Conservation (phyloP, 30 jellyfish, hydroid and myxozoan species). For the Euphysa ruthae region DNA sequence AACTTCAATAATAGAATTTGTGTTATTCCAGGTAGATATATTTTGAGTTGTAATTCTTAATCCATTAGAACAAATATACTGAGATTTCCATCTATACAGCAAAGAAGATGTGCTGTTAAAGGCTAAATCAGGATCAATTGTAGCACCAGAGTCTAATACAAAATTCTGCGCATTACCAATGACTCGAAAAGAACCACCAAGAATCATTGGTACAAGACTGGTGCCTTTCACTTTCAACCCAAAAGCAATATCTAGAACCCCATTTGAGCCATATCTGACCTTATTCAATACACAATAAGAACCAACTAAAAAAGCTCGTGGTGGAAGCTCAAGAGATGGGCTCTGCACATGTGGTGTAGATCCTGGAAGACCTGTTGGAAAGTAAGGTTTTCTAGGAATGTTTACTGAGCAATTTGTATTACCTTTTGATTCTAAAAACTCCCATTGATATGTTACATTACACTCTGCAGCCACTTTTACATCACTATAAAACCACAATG, state of each 20-base stretch:
- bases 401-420: constrained; percentile 30
- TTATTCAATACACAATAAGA: constrained; percentile 45
- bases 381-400: neutral
- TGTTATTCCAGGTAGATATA: constrained; percentile 8
- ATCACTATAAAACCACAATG: constrained; percentile 75
- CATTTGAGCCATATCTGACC: constrained; percentile 41
- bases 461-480: constrained; percentile 42
- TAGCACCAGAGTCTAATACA: constrained; percentile 35
- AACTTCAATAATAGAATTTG: neutral
- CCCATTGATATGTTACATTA: constrained; percentile 39
- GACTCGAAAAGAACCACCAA: constrained; percentile 53
- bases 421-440: constrained; percentile 19
- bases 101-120: neutral
- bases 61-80: neutral
- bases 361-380: neutral
- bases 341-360: neutral
- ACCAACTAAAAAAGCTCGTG: constrained; percentile 51
- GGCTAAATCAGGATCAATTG: constrained; percentile 47
- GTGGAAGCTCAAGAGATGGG: constrained; percentile 66
- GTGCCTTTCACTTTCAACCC: constrained; percentile 27
- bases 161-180: constrained; percentile 46
- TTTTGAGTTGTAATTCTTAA: neutral
- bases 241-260: neutral
- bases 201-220: constrained; percentile 58
- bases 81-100: neutral